Conservation (phyloP, 2,113 vertebrate species). For the Gulo gulo region DNA sequence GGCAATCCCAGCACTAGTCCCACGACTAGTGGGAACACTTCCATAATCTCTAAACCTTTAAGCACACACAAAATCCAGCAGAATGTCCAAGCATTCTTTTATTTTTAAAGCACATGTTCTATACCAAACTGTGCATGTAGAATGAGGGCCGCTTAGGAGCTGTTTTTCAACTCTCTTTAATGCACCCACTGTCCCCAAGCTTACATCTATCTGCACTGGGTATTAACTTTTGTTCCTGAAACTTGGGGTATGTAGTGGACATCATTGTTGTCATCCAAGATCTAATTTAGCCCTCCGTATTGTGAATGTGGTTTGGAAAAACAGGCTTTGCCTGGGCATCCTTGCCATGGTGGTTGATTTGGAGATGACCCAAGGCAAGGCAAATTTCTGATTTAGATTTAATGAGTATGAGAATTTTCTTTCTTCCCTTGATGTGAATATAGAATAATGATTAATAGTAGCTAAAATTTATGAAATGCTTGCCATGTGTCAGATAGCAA, state of each 20-base stretch:
- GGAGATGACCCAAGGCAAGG: neutral
- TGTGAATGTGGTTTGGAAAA: neutral
- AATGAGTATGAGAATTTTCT: neutral
- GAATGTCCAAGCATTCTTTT: neutral
- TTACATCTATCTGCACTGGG: neutral
- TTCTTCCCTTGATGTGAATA: neutral
- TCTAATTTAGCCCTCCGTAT: neutral
- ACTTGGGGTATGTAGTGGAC: no score
- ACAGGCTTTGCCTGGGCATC: neutral
- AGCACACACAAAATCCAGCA: rapidly evolving
- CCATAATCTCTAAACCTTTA: neutral
- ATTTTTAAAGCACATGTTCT: neutral
- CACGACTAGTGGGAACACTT: rapidly evolving
- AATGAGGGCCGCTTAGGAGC: neutral
- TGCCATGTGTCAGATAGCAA: neutral
- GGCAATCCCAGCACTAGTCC: neutral
- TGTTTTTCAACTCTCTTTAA: neutral
- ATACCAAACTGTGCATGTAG: neutral
- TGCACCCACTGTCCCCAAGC: rapidly evolving
- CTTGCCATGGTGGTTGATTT: neutral
- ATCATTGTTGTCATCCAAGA: neutral
- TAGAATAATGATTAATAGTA: neutral
- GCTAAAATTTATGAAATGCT: neutral
- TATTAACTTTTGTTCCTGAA: neutral
- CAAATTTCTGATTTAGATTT: neutral